Evolutionary conservation across 2,888 invertebrate species (phyloP).

Genomic region (Microplitis manilae): DNA sequence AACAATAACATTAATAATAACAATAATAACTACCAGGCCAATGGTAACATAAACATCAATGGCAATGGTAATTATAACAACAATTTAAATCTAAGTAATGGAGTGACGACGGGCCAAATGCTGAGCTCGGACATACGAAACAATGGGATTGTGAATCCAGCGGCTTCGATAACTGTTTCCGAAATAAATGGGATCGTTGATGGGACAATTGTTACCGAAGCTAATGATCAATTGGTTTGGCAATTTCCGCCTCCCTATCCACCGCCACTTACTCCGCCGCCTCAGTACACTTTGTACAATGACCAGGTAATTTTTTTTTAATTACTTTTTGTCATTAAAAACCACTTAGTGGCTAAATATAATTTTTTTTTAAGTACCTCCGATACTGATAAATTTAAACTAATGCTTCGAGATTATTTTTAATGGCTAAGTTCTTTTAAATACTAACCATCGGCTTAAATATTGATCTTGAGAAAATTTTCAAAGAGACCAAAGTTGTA

Average conservation of each 20-base stretch:
- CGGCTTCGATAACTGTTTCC: slow-evolving; percentile 62
- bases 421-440: too few species aligned
- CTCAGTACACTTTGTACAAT: slow-evolving; percentile 83
- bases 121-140: slow-evolving; percentile 38
- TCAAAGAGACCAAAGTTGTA: too few species aligned
- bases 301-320: slow-evolving; percentile 80
- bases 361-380: too few species aligned
- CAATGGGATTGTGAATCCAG: slow-evolving; percentile 41
- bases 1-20: slow-evolving; percentile 49
- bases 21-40: background rate
- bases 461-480: too few species aligned
- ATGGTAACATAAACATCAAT: slow-evolving; percentile 13
- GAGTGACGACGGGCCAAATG: slow-evolving; percentile 44
- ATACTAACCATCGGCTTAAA: too few species aligned
- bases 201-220: slow-evolving; percentile 56
- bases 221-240: slow-evolving; percentile 81
- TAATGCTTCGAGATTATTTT: too few species aligned
- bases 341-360: too few species aligned
- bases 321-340: slow-evolving; percentile 9
- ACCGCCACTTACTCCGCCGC: slow-evolving; percentile 75
- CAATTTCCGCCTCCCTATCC: slow-evolving; percentile 83
- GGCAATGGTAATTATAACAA: slow-evolving; percentile 48
- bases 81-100: slow-evolving; percentile 35
- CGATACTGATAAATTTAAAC: too few species aligned
- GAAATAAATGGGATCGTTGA: slow-evolving; percentile 59